Conservation (phyloP, 2,113 vertebrate species). For the Eonycteris spelaea region DNA sequence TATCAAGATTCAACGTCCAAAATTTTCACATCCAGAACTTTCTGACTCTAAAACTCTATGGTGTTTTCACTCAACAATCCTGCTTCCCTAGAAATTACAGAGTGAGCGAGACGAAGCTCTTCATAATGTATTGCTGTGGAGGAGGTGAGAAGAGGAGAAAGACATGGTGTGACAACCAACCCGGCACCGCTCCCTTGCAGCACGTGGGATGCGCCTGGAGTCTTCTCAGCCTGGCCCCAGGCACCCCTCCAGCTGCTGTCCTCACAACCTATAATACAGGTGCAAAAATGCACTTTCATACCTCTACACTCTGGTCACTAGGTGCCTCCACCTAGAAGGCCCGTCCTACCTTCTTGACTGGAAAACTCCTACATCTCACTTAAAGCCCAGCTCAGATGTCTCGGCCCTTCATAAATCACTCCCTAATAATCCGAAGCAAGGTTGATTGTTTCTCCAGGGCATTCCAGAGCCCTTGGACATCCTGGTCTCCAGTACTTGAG, state of each 20-base stretch:
- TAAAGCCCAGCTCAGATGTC: background rate
- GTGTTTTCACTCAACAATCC: background rate
- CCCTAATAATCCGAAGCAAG: background rate
- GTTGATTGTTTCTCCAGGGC: background rate
- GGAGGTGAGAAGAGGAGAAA: background rate
- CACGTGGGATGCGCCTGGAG: too few species aligned
- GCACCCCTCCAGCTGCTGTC: background rate
- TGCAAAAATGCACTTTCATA: background rate
- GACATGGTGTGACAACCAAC: too few species aligned
- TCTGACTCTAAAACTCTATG: background rate
- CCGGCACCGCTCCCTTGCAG: background rate
- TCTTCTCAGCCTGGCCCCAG: background rate
- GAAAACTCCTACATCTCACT: constrained; percentile 1
- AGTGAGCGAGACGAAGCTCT: background rate
- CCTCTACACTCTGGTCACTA: background rate
- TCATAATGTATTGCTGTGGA: accelerated
- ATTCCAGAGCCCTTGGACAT: background rate
- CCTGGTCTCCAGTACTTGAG: background rate
- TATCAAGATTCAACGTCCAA: background rate
- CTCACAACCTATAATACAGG: background rate
- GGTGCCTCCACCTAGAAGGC: background rate
- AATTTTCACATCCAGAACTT: background rate
- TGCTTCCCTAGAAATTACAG: background rate
- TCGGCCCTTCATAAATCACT: background rate
- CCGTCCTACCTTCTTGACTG: background rate